Conservation (phyloP, 2,797 vertebrate species). For the Coluber constrictor region DNA sequence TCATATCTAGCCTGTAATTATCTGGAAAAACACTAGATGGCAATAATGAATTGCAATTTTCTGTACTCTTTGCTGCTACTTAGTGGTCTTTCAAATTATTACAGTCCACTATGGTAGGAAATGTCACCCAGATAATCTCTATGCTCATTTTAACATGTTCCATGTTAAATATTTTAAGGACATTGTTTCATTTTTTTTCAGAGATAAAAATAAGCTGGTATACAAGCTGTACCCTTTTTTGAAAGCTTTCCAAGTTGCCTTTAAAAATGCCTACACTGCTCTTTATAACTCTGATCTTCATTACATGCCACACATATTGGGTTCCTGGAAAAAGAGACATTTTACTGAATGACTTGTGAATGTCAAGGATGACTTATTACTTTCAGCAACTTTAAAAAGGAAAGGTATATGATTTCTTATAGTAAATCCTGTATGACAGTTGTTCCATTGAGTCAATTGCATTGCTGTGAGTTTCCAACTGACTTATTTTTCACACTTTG, state of each 20-base stretch:
- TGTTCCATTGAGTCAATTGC: constrained; percentile 62
- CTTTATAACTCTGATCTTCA: constrained; percentile 61
- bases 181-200: background rate
- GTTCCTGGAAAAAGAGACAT: constrained; percentile 38
- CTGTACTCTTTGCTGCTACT: background rate
- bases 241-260: background rate
- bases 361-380: constrained; percentile 68
- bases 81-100: background rate
- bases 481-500: constrained; percentile 56
- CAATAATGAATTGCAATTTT: background rate
- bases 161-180: background rate
- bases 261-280: constrained; percentile 44
- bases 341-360: constrained; percentile 60
- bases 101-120: background rate
- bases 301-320: constrained; percentile 56
- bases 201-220: background rate
- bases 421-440: constrained; percentile 55
- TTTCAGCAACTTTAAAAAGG: constrained; percentile 60
- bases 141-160: background rate
- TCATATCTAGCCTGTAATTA: background rate
- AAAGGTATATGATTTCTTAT: constrained; percentile 65
- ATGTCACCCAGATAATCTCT: background rate
- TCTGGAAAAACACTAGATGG: background rate
- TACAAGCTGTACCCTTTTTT: background rate
- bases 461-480: constrained; percentile 42